These are phyloP conservation scores for Sphinx pinastri DNA, from an alignment of 2,888 invertebrate genomes.

Conservation along the genomic window DNA sequence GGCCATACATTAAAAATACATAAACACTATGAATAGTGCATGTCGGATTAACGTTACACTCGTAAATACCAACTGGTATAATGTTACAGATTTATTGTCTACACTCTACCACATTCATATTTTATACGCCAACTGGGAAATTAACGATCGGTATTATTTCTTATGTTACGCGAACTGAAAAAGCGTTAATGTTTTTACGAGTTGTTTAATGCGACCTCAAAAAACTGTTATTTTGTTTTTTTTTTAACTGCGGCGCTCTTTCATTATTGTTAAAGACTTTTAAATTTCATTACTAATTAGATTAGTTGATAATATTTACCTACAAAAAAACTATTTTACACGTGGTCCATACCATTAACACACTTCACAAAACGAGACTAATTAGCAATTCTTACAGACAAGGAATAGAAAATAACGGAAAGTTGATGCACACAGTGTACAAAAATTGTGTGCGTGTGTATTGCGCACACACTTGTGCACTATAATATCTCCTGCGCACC, in stretches of 20 bases:
- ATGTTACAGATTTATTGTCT: slow-evolving; percentile 21
- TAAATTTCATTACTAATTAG: too few species aligned
- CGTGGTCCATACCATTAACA: too few species aligned
- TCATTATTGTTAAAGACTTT: not conserved
- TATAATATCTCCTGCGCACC: too few species aligned
- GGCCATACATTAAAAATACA: slow-evolving; percentile 28
- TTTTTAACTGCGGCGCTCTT: too few species aligned
- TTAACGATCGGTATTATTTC: slow-evolving; percentile 2
- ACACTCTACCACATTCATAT: not conserved
- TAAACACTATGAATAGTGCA: slow-evolving; percentile 28
- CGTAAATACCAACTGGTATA: slow-evolving; percentile 22
- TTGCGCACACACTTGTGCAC: too few species aligned
- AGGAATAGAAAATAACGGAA: too few species aligned
- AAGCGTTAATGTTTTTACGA: not conserved
- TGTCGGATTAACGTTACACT: slow-evolving; percentile 24
- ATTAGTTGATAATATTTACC: too few species aligned
- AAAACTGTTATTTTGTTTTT: not conserved
- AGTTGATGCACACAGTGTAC: too few species aligned
- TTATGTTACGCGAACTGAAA: not conserved
- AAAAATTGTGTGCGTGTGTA: too few species aligned
- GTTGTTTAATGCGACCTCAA: not conserved
- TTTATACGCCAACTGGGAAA: slow-evolving; percentile 6
- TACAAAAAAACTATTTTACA: too few species aligned
- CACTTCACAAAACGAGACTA: too few species aligned
- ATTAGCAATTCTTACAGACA: too few species aligned